These are phyloP conservation scores for Argyresthia albistria DNA, from an alignment of 2,888 invertebrate species.

Conservation along the genomic window DNA sequence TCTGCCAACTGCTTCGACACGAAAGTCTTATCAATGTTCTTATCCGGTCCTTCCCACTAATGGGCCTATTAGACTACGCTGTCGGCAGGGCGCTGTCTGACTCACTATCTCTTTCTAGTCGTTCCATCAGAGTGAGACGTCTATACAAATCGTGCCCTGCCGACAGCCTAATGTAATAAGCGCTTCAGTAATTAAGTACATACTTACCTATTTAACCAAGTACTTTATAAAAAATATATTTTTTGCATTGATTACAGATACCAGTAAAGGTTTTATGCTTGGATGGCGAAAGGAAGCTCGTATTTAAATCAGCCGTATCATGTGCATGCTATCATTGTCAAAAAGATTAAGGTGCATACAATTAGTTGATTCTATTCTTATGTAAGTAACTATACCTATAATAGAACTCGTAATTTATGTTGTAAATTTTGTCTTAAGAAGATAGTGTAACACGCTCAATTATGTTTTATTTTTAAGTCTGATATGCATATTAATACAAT, in stretches of 20 bases:
- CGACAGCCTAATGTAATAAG: no score
- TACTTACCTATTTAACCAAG: no score
- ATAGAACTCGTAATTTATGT: not conserved
- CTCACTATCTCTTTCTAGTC: no score
- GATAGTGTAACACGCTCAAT: constrained; percentile 26
- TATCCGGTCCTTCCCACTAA: no score
- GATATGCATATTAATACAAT: no score
- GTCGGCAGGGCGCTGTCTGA: no score
- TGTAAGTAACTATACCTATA: not conserved
- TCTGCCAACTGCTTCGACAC: no score
- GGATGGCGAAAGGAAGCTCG: constrained; percentile 82
- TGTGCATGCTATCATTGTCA: constrained; percentile 92
- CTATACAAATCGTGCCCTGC: no score
- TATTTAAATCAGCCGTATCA: constrained; percentile 86
- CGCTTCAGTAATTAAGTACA: no score
- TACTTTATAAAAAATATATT: not conserved
- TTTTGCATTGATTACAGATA: constrained; percentile 64
- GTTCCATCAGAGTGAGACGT: no score
- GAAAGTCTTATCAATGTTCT: no score
- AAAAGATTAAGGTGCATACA: constrained; percentile 71
- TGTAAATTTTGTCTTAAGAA: not conserved
- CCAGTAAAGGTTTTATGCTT: constrained; percentile 84
- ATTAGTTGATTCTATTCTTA: not conserved
- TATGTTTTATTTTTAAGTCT: not conserved
- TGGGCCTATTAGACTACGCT: no score